Base-by-base conservation (phyloP, 2,797 vertebrate species). In the Alauda arvensis region DNA sequence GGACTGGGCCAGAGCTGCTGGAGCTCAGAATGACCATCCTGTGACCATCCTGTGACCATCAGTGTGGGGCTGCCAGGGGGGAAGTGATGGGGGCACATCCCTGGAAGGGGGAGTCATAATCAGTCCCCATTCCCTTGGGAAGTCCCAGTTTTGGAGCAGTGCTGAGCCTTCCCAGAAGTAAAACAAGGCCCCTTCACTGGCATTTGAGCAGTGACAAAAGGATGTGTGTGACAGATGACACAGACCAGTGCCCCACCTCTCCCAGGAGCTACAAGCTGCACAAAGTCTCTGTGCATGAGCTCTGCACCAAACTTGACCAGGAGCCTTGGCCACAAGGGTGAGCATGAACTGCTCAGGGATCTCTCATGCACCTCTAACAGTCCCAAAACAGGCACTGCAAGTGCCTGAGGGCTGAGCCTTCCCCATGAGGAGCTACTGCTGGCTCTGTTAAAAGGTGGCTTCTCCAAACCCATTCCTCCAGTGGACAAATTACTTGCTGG, bases 401-500 rank as follows among this genome's bases (percentile, higher is more conserved):
- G 21, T 34, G 37, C 48, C 26, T 39, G 53, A 76, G 65, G 46
- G 28, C 37, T 42, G 53, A 75, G 51, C 79, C 40, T n/a, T 51
- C 28, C 68, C 56, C 10, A 0, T 0, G 2, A 1, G 18, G 31
- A 88, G 42, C 53, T 37, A 42, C 2, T 63, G 52, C 16, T 5
- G 2, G 39, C 53, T 76, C 42, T 43, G 4, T 14, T 14, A 20
- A 46, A 74, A 46, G 7, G 21, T 19, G 23, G 8, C 37, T 42
- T 66, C 26, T 66, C 66, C 71, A 85, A 68, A 61, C 9, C 24
- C 28, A n/a, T 20, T 29, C 61, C 18, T 75, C 9, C 12, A 40
- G n/a, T 2, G 2, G 37, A 1, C 26, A 78, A 51, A 34, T 3
- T 0, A 0, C 6, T 24, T 37, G 15, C 52, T 33, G 31, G 37